These are phyloP conservation scores for Rutpela maculata DNA, from an alignment of 2,888 invertebrate species.

Conservation along the genomic window DNA sequence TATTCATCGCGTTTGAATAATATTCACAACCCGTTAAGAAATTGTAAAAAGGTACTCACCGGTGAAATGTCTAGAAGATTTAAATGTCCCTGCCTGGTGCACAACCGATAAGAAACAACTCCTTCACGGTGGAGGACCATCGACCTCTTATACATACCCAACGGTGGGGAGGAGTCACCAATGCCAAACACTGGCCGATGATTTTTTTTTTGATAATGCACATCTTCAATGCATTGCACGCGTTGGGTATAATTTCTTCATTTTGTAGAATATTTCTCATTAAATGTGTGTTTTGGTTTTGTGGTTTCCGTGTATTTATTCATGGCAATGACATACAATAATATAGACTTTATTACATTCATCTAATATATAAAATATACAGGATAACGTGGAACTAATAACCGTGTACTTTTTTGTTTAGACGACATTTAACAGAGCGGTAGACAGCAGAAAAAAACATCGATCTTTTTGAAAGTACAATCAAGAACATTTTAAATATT, in stretches of 20 bases:
- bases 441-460: no score
- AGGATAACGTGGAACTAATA: no score
- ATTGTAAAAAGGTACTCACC: slow-evolving; percentile 39
- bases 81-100: slow-evolving; percentile 44
- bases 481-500: no score
- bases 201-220: slow-evolving; percentile 53
- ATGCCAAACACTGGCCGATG: slow-evolving; percentile 60
- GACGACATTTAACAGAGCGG: no score
- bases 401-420: no score
- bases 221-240: slow-evolving; percentile 39
- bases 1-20: neutral
- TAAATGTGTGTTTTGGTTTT: slow-evolving; percentile 5
- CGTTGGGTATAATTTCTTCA: slow-evolving; percentile 35
- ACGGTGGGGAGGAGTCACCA: slow-evolving; percentile 68
- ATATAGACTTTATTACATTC: neutral
- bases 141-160: slow-evolving; percentile 72
- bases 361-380: no score
- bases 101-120: slow-evolving; percentile 59
- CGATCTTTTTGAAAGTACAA: no score
- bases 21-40: slow-evolving; percentile 13
- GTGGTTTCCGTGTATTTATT: neutral
- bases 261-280: slow-evolving; percentile 14
- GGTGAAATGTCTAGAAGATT: slow-evolving; percentile 8
- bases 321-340: neutral
- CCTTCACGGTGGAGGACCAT: slow-evolving; percentile 63